Evolutionary conservation across 2,888 invertebrate species (phyloP), one percentile per base, ranked within the genome.

Genomic region (Toxonevra muliebris): DNA sequence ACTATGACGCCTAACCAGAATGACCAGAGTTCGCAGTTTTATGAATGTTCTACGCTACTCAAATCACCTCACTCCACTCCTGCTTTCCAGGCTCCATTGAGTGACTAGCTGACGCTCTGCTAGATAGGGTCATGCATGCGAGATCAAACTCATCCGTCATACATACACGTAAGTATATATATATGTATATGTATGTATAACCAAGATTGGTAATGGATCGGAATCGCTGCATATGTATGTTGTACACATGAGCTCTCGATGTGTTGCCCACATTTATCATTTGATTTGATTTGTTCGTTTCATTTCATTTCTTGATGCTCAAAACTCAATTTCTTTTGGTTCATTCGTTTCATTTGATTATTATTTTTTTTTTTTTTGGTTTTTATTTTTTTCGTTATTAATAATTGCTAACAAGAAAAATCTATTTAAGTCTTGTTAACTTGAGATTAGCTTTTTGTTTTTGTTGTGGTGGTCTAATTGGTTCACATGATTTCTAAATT

Each of bases 141-240:
- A 82, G 83, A 82, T 82, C 81, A 82, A 82, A 81, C 81, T 77
- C 81, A 82, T 82, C 82, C 82, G 81, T 82, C 81, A 82, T 82
- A 30, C 30, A 30, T 30, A 30, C 30, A 30, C 2, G 30, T 7
- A 30, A 7, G 7, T 30, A 30, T 30, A 7, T 30, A 7, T 4
- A 7, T 30, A 30, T 30, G 30, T 30, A 30, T 7, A 2, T 30
- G 7, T 30, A n/a, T n/a, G n/a, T 30, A 30, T 30, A 30, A 30
- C 30, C 30, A 30, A 30, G 53, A 53, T 53, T 8, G 53, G 53
- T 53, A 53, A 53, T 17, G 53, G 53, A 53, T 53, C 5, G 8
- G 15, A 53, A 17, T 48, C 15, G 15, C 15, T 48, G 48, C 15
- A 5, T 12, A n/a, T 8, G 8, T 48, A n/a, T 4, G 3, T 48